Base-by-base conservation (phyloP, 2,113 vertebrate species). In the Grallaria varia region DNA sequence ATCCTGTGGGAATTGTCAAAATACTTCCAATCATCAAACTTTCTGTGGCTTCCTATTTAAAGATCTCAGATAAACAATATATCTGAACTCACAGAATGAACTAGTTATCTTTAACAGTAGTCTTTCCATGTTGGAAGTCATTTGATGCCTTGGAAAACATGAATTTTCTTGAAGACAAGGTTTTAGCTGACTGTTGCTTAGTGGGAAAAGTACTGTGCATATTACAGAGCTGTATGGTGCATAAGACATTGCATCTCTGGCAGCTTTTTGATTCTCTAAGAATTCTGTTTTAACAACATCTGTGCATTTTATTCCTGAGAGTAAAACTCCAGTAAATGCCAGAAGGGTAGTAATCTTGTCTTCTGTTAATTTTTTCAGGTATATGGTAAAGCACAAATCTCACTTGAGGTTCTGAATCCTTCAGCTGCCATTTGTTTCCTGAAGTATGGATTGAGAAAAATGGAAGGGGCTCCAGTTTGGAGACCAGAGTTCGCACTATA, bases 361-460 rank as follows among this genome's bases (percentile, higher is more conserved):
- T 93, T 82, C 35, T 84, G 8, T 76, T 87, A 8, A 18, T 64
- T 82, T 64, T 94, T 95, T 24, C 98, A 99, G 99, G 98, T 99
- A 99, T 97, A 99, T 99, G 99, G 99, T 99, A 90, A 99, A 99
- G 97, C 99, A 99, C 98, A 99, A 99, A 98, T 98, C 99, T 87
- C 99, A 99, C 97, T 98, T 99, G 98, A 98, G 99, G 97, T 99
- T 99, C 98, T 99, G 98, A 99, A 95, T 94, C 67, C 66, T 89
- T 88, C 62, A 92, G 89, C 96, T 97, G 89, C 93, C 94, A 90
- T 94, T 97, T 97, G 89, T 95, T 98, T 97, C 93, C 96, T 94
- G 96, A 96, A 95, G 93, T 95, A 86, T 95, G 97, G 96, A 98
- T 98, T 95, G 95, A 97, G 98, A 95, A 86, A 94, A 93, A 66